Percentiles rank a stretch among this genome's conserved stretches.
phyloP scores from a whole-genome alignment of 2,888 invertebrate species.

The Lasioglossum zephyrum region DNA sequence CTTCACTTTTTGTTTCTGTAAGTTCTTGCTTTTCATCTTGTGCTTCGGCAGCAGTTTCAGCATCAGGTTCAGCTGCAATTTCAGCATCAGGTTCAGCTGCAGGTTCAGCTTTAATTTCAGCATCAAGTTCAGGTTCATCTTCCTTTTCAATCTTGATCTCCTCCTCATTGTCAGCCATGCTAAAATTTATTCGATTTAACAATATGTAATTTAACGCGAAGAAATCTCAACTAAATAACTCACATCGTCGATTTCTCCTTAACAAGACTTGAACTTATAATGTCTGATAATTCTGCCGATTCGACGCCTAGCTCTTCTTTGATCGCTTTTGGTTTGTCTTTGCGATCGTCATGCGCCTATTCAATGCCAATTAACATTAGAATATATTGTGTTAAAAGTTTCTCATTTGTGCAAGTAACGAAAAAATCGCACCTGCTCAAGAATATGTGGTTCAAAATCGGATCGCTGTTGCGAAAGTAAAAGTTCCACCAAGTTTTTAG shows the following conservation, averaged over 20 bases:
- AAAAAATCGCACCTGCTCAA: constrained; percentile 52
- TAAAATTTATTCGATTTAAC: constrained; percentile 21
- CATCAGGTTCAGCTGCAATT: neutral
- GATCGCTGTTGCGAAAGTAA: constrained; percentile 26
- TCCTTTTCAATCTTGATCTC: neutral
- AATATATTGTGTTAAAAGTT: neutral
- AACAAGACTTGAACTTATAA: neutral
- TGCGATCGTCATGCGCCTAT: constrained; percentile 20
- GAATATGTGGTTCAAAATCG: constrained; percentile 45
- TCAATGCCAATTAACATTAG: neutral
- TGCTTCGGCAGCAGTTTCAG: neutral
- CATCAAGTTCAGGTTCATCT: neutral
- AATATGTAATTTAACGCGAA: neutral
- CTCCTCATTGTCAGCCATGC: constrained; percentile 54
- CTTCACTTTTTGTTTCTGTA: too few relatives aligned
- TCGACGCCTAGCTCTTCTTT: constrained; percentile 8
- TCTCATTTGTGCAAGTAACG: constrained; percentile 17
- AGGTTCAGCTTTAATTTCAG: neutral
- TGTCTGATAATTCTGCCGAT: constrained; percentile 6
- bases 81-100: neutral
- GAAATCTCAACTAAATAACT: constrained; percentile 8
- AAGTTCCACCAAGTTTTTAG: constrained; percentile 34
- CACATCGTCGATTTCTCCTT: constrained; percentile 30
- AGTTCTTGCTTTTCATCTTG: constrained; percentile 72
- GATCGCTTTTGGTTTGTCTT: constrained; percentile 8